A percentile compares a stretch with the other conserved stretches of the same genome.
These are phyloP conservation scores for Rhinoderma darwinii DNA, from an alignment of 2,113 vertebrate species.

Conservation along the genomic window DNA sequence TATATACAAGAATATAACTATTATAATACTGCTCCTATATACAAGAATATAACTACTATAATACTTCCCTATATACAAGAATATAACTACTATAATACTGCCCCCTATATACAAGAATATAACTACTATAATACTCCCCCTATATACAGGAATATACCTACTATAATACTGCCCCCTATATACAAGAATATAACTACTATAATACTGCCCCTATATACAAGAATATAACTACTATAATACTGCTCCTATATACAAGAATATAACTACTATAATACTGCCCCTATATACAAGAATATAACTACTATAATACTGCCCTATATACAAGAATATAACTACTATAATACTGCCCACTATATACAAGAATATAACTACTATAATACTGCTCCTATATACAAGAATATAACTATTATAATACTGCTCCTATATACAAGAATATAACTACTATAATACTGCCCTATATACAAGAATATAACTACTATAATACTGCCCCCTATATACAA, in stretches of 20 bases:
- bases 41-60: neutral
- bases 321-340: too few species aligned
- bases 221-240: neutral
- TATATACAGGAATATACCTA: neutral
- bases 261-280: too few species aligned
- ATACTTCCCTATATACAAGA: neutral
- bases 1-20: neutral
- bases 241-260: too few species aligned
- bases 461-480: too few species aligned
- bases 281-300: too few species aligned
- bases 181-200: constrained; percentile 9
- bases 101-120: neutral
- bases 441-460: too few species aligned
- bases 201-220: neutral
- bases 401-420: too few species aligned
- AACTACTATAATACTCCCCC: neutral
- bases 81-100: constrained; percentile 15
- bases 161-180: neutral
- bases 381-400: too few species aligned
- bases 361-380: too few species aligned
- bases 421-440: too few species aligned
- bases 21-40: neutral
- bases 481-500: neutral
- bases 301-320: too few species aligned
- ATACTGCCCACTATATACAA: too few species aligned